Evolutionary conservation across 92 coral and sea anemone genomes (phyloP).

Genomic region (Nematostella vectensis): DNA sequence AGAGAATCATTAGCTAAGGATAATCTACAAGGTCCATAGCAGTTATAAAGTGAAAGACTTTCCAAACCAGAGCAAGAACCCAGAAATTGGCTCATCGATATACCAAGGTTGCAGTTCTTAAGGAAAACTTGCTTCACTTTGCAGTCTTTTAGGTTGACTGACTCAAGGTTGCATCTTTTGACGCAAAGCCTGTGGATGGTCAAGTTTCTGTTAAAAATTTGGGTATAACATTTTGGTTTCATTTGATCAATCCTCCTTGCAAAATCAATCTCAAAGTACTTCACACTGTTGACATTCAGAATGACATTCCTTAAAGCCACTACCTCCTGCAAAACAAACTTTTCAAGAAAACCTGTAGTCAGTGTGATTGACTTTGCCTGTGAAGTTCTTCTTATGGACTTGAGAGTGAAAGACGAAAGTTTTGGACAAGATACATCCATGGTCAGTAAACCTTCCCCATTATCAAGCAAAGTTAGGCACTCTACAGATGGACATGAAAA

Average conservation of each 20-base stretch:
- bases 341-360: conserved; percentile 17
- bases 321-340: conserved; percentile 39
- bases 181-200: conserved; percentile 22
- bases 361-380: conserved; percentile 44
- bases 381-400: conserved; percentile 46
- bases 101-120: conserved; percentile 68
- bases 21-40: conserved; percentile 82
- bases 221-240: conserved; percentile 57
- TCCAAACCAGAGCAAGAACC: conserved; percentile 28
- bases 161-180: conserved; percentile 53
- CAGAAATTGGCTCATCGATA: conserved; percentile 29
- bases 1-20: conserved; percentile 38
- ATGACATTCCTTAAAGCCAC: conserved; percentile 49
- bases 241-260: conserved; percentile 57
- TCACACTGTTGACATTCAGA: conserved; percentile 29
- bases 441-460: conserved; percentile 44
- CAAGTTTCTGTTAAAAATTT: conserved; percentile 19
- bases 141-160: conserved; percentile 35
- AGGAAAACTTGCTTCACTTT: conserved; percentile 38
- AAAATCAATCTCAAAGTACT: conserved; percentile 54
- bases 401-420: conserved; percentile 37
- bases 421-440: conserved; percentile 72
- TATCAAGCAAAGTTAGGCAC: conserved; percentile 42
- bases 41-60: conserved; percentile 41
- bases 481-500: conserved; percentile 65